A percentile compares a stretch with the other conserved stretches of the same genome.
phyloP scores from a whole-genome alignment of 2,797 vertebrate species.

The Gadopsis bispinosus region DNA sequence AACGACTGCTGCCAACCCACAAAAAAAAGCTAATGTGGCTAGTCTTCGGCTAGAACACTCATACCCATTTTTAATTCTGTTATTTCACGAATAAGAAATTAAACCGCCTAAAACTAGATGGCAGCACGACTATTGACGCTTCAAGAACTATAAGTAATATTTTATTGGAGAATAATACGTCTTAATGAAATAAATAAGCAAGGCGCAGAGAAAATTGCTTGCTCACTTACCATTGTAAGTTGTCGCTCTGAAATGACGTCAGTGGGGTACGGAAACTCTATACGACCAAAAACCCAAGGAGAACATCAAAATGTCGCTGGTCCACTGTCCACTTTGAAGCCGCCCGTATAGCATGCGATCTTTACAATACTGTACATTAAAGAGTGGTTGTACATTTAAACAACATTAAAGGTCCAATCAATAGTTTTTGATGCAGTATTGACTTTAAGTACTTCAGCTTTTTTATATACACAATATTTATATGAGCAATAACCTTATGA shows the following conservation, averaged over 20 bases:
- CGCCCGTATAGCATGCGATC: background rate
- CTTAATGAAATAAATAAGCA: slow-evolving; percentile 19
- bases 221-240: slow-evolving; percentile 87
- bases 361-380: no score
- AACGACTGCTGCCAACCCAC: background rate
- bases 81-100: background rate
- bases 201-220: slow-evolving; percentile 78
- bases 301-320: background rate
- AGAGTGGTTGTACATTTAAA: background rate
- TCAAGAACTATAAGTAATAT: rapidly evolving
- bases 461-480: no score
- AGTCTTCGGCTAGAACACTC: slow-evolving; percentile 31
- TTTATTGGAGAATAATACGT: rapidly evolving
- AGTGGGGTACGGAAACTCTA: slow-evolving; percentile 34
- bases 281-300: slow-evolving; percentile 28
- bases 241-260: slow-evolving; percentile 78
- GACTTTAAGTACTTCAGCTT: background rate
- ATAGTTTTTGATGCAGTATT: background rate
- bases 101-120: rapidly evolving
- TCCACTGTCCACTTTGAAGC: background rate
- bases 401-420: no score
- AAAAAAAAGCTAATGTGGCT: slow-evolving; percentile 47
- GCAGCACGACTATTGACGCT: rapidly evolving
- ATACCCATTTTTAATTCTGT: background rate
- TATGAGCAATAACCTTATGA: no score